A percentile compares a stretch with the other conserved stretches of the same genome.
These are phyloP conservation scores for Cryptocephalus moraei DNA, from an alignment of 2,888 invertebrate species.

Conservation along the genomic window DNA sequence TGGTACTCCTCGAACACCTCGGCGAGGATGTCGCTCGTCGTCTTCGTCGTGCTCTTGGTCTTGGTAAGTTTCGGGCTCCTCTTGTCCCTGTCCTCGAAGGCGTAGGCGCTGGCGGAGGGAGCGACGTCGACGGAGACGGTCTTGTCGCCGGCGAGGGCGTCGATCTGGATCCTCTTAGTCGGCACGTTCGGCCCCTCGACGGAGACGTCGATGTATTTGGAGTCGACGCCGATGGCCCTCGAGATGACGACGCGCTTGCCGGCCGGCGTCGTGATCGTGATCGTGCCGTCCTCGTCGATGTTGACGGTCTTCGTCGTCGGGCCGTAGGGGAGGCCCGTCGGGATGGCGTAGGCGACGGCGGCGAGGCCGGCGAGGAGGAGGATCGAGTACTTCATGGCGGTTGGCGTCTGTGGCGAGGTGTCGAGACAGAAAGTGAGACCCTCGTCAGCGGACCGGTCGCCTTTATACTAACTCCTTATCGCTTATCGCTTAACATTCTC, in stretches of 20 bases:
- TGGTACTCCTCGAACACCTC: slow-evolving; percentile 17
- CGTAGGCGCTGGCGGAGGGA: not conserved
- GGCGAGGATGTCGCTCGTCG: slow-evolving; percentile 12
- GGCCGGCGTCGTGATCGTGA: slow-evolving; percentile 12
- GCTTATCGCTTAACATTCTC: no score
- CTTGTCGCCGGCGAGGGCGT: slow-evolving; percentile 9
- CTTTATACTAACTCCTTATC: no score
- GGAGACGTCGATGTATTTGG: slow-evolving; percentile 15
- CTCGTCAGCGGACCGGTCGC: no score
- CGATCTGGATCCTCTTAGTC: slow-evolving; percentile 16
- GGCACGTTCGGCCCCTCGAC: slow-evolving; percentile 14
- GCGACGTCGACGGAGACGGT: slow-evolving; percentile 3
- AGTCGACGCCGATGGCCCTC: slow-evolving; percentile 11
- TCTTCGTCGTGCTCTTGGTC: slow-evolving; percentile 1
- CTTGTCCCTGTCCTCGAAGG: slow-evolving; percentile 9
- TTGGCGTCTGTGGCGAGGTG: no score
- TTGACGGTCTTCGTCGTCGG: slow-evolving; percentile 7
- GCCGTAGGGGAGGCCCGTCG: no score
- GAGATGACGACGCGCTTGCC: slow-evolving; percentile 17
- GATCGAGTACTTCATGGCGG: no score
- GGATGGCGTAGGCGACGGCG: no score
- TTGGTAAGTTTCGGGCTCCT: slow-evolving; percentile 4
- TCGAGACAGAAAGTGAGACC: no score
- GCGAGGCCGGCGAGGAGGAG: no score
- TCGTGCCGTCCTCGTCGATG: slow-evolving; percentile 19